Evolutionary conservation across 1,140 invertebrate genomes (phyloP).

Genomic region (Forficula auricularia): DNA sequence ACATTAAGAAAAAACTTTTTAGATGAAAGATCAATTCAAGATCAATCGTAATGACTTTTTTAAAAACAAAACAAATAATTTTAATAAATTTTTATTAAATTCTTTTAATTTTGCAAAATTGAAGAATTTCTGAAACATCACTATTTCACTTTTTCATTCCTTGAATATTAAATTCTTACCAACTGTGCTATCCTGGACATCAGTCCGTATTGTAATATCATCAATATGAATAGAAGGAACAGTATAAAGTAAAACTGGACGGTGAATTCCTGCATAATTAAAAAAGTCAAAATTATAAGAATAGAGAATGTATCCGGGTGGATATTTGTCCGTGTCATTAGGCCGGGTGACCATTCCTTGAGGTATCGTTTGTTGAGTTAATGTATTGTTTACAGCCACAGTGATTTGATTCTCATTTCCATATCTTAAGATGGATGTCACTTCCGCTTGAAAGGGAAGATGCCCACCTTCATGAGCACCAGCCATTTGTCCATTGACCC

Average conservation of each 20-base stretch:
- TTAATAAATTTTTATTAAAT: no score
- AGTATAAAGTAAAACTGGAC: slow-evolving; percentile 34
- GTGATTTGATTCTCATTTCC: slow-evolving; percentile 33
- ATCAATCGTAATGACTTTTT: no score
- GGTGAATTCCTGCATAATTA: slow-evolving; percentile 46
- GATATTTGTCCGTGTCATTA: slow-evolving; percentile 10
- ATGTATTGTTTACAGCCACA: slow-evolving; percentile 45
- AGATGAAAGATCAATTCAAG: no score
- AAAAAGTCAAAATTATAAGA: slow-evolving; percentile 41
- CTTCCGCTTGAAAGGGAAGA: slow-evolving; percentile 40
- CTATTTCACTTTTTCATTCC: no score
- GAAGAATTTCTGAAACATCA: no score
- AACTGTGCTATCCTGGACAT: slow-evolving; percentile 12
- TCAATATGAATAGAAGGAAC: slow-evolving; percentile 30
- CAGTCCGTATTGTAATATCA: slow-evolving; percentile 30
- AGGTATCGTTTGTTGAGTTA: slow-evolving; percentile 30
- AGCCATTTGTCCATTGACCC: slow-evolving; percentile 34
- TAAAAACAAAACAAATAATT: no score
- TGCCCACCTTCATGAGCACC: slow-evolving; percentile 41
- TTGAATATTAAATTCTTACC: slow-evolving; percentile 15
- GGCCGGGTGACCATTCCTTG: slow-evolving; percentile 20
- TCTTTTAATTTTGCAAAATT: no score
- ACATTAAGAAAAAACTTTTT: no score
- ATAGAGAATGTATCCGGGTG: slow-evolving; percentile 4
- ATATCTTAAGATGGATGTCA: slow-evolving; percentile 22